Conservation (phyloP, 2,797 vertebrate species). For the Remorina albescens region DNA sequence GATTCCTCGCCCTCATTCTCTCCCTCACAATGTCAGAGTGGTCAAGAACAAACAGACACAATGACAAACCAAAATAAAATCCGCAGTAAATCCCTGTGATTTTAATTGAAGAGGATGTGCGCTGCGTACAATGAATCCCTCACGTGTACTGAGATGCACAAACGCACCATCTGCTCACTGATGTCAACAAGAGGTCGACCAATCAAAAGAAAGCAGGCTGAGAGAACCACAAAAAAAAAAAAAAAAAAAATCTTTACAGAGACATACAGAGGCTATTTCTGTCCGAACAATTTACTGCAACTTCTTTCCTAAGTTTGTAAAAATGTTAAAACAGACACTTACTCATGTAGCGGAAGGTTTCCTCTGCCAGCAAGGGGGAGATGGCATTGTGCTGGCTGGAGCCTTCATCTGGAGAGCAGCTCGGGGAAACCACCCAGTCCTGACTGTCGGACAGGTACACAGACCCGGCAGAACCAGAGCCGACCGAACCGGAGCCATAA, state of each 20-base stretch:
- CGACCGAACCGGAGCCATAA: constrained; percentile 76
- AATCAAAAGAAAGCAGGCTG: constrained; percentile 34
- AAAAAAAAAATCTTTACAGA: not conserved
- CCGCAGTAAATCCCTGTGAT: constrained; percentile 54
- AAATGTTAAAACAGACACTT: constrained; percentile 63
- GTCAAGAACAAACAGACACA: constrained; percentile 21
- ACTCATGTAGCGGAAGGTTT: constrained; percentile 97
- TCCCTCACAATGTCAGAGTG: not conserved
- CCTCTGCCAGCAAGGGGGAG: constrained; percentile 88
- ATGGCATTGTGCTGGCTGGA: constrained; percentile 66
- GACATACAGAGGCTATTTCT: not conserved
- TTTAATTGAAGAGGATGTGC: constrained; percentile 36
- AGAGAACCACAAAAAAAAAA: not conserved
- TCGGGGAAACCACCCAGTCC: constrained; percentile 88
- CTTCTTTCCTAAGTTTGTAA: not conserved
- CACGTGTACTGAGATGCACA: constrained; percentile 1
- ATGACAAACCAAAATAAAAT: constrained; percentile 26
- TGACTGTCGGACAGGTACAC: constrained; percentile 92
- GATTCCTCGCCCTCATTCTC: constrained; percentile 37
- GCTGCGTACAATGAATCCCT: constrained; percentile 31
- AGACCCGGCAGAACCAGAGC: constrained; percentile 86
- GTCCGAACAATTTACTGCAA: not conserved
- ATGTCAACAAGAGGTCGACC: constrained; percentile 21
- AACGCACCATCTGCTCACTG: constrained; percentile 53
- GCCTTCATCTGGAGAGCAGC: constrained; percentile 77